These are phyloP conservation scores for Danionella dracula DNA, from an alignment of 2,797 vertebrate genomes.

Conservation along the genomic window DNA sequence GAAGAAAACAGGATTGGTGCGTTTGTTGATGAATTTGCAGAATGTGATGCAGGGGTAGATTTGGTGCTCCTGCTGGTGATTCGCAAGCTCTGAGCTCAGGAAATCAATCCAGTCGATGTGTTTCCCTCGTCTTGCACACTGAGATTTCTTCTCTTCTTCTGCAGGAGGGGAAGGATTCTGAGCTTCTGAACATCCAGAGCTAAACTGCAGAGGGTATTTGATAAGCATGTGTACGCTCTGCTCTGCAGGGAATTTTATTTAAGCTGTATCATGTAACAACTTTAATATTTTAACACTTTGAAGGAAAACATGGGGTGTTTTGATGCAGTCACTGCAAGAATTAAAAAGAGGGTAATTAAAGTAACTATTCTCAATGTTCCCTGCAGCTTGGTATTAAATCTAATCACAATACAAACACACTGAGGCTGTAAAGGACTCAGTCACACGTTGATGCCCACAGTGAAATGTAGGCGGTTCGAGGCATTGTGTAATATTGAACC, in stretches of 20 bases:
- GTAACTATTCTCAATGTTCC: background rate
- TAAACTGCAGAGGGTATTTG: conserved; percentile 16
- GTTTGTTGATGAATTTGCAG: conserved; percentile 11
- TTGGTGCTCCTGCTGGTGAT: background rate
- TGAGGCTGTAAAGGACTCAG: background rate
- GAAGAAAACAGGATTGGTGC: background rate
- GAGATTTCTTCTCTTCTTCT: background rate
- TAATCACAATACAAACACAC: background rate
- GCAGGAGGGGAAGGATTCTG: background rate
- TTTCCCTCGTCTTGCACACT: conserved; percentile 3
- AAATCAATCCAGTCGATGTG: conserved; percentile 25
- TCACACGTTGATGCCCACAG: background rate
- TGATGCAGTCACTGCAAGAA: background rate
- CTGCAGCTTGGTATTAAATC: background rate
- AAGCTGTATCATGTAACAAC: conserved; percentile 1
- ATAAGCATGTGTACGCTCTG: background rate
- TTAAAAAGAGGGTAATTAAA: background rate
- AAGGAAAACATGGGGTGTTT: background rate
- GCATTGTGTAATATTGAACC: conserved; percentile 2
- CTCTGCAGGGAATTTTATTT: conserved; percentile 8
- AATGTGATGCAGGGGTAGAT: background rate
- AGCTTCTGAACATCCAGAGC: background rate
- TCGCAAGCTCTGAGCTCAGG: background rate
- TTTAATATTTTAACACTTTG: background rate
- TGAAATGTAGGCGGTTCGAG: background rate